Evolutionary conservation across 1,140 invertebrate species (phyloP).

Genomic region (Drosophila miranda): DNA sequence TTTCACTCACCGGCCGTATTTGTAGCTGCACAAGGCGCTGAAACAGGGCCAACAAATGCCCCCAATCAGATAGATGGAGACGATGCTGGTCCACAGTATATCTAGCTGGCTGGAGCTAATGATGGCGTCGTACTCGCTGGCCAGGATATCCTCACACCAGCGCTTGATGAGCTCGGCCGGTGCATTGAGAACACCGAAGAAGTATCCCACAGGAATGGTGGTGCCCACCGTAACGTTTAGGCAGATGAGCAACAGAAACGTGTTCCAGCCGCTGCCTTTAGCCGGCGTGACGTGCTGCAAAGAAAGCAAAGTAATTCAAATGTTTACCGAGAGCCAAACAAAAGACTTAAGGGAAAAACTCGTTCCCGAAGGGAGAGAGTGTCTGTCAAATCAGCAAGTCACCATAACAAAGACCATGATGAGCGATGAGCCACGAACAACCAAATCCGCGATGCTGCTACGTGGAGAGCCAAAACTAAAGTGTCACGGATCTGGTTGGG

Average conservation of each 20-base stretch:
- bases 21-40: constrained; percentile 87
- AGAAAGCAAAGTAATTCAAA: constrained; percentile 13
- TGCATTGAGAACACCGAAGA: constrained; percentile 94
- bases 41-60: constrained; percentile 89
- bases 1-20: constrained; percentile 86
- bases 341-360: constrained; percentile 71
- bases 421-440: neutral
- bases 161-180: constrained; percentile 88
- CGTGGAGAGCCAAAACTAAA: constrained; percentile 30
- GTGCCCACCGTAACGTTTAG: constrained; percentile 88
- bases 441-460: constrained; percentile 15
- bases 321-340: constrained; percentile 32
- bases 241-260: constrained; percentile 71
- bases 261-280: constrained; percentile 49
- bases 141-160: constrained; percentile 88
- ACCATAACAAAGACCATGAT: constrained; percentile 57
- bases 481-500: constrained; percentile 28
- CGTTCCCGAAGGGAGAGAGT: constrained; percentile 7
- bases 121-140: constrained; percentile 83
- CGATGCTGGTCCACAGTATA: constrained; percentile 89
- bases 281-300: constrained; percentile 47
- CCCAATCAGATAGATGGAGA: constrained; percentile 91
- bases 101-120: constrained; percentile 84
- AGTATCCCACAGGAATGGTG: constrained; percentile 94
- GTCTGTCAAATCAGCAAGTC: constrained; percentile 1